Evolutionary conservation across 64 coral and sea anemone genomes (phyloP), one percentile per base, ranked within the genome.

Genomic region (Actinia equina): DNA sequence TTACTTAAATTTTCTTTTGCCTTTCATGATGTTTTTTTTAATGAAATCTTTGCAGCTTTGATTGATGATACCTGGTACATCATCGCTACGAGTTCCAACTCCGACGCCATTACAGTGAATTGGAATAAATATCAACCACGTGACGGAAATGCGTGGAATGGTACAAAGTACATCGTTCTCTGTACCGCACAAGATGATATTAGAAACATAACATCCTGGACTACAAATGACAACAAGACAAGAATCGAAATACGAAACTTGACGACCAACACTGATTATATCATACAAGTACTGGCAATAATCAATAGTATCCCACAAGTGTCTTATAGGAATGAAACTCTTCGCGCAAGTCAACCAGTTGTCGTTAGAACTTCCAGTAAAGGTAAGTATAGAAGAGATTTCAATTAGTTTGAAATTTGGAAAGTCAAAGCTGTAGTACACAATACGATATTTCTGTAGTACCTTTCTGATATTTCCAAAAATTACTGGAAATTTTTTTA

Each of bases 331-430:
- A 41, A 14, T 41, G 41, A 74, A 74, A 30, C 69, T 41, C 10
- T 74, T 74, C 69, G 69, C 4, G 69, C 69, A 74, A 74, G 69
- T 30, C 23, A 41, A 74, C 26, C n/a, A 74, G 69, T 74, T 74
- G 26, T 41, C 25, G 69, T 74, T 30, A 74, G 69, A 41, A 74
- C 69, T 74, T 14, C 69, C 2, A 74, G 2, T 7, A 41, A 41
- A 11, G 69, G 69, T 74, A 41, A 15, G 69, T n/a, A 65, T n/a
- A 26, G 12, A 41, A 25, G 2, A 14, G 7, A 13, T 69, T 69
- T 69, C 3, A 49, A 49, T 49, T 49, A 49, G 46, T 2, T 4
- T 41, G n/a, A 13, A 41, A 27, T 11, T 7, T 74, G 13, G 69
- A 14, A 30, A 74, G 69, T 74, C 62, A 23, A 22, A 7, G 19